A percentile compares a stretch with the other conserved stretches of the same genome.
These are phyloP conservation scores for Augiades crinisus DNA, from an alignment of 2,888 invertebrate species.

Conservation along the genomic window DNA sequence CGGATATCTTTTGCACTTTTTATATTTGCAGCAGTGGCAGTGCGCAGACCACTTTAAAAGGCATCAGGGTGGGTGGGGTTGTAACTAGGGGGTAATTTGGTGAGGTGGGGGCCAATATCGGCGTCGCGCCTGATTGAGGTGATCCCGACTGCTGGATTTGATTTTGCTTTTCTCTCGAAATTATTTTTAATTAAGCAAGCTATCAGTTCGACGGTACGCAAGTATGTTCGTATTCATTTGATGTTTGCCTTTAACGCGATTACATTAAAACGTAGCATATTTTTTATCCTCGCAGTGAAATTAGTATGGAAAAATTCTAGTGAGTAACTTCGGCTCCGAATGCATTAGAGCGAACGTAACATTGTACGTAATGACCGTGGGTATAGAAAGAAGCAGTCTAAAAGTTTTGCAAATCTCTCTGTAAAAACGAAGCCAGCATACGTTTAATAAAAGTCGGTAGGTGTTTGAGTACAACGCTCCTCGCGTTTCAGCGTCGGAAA, in stretches of 20 bases:
- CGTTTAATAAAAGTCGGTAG: slow-evolving; percentile 77
- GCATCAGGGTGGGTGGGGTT: slow-evolving; percentile 69
- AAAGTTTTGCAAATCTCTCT: slow-evolving; percentile 36
- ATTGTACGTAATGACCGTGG: slow-evolving; percentile 1
- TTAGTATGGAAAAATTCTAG: neutral
- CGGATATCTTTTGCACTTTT: slow-evolving; percentile 75
- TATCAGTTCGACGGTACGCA: slow-evolving; percentile 18
- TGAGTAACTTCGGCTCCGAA: neutral
- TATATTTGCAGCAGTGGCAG: slow-evolving; percentile 77
- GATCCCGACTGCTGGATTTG: slow-evolving; percentile 71
- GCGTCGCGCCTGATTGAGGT: slow-evolving; percentile 78
- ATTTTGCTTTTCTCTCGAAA: slow-evolving; percentile 56
- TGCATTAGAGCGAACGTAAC: neutral
- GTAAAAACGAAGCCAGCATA: slow-evolving; percentile 44
- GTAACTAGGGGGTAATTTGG: slow-evolving; percentile 81
- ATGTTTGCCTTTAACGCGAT: too few relatives aligned
- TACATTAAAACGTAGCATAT: neutral
- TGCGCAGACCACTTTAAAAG: slow-evolving; percentile 80
- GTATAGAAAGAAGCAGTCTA: slow-evolving; percentile 25
- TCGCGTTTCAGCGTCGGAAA: slow-evolving; percentile 78
- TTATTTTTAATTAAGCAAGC: slow-evolving; percentile 59
- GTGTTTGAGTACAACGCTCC: slow-evolving; percentile 77
- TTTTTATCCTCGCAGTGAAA: too few relatives aligned
- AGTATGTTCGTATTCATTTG: too few relatives aligned
- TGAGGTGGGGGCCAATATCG: slow-evolving; percentile 77